These are phyloP conservation scores for Pelobates fuscus DNA, from an alignment of 2,113 vertebrate species.

Conservation along the genomic window DNA sequence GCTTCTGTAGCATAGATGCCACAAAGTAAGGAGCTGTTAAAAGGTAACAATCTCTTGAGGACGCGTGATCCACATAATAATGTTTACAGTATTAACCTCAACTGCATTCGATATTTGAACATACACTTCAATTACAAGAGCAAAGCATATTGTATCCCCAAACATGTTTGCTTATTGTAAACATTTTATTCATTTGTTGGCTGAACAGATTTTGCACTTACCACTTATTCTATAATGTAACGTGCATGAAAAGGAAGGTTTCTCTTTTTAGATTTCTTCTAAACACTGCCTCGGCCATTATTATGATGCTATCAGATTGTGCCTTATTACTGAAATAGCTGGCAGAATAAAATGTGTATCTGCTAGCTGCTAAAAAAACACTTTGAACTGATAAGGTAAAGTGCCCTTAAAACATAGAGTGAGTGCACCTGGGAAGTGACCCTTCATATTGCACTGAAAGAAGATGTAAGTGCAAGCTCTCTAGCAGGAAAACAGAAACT, in stretches of 20 bases:
- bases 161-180: constrained; percentile 13
- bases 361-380: constrained; percentile 16
- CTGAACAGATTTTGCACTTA: constrained; percentile 38
- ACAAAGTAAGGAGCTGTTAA: not conserved
- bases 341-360: not conserved
- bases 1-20: not conserved
- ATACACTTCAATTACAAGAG: not conserved
- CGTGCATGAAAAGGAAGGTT: constrained; percentile 32
- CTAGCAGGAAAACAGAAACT: too few relatives aligned
- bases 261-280: constrained; percentile 36
- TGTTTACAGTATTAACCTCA: not conserved
- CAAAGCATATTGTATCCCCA: constrained; percentile 18
- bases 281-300: constrained; percentile 34
- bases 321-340: constrained; percentile 1
- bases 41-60: not conserved
- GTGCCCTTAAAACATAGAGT: constrained; percentile 21
- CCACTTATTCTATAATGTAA: constrained; percentile 35
- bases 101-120: not conserved
- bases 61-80: not conserved
- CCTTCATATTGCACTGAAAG: too few relatives aligned
- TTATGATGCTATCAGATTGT: constrained; percentile 12
- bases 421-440: constrained; percentile 25
- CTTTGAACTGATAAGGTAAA: constrained; percentile 11
- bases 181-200: constrained; percentile 20
- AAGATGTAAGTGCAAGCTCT: too few relatives aligned